Evolutionary conservation across 2,888 invertebrate species (phyloP), one percentile per base, ranked within the genome.

Genomic region (Chloromyia formosa): DNA sequence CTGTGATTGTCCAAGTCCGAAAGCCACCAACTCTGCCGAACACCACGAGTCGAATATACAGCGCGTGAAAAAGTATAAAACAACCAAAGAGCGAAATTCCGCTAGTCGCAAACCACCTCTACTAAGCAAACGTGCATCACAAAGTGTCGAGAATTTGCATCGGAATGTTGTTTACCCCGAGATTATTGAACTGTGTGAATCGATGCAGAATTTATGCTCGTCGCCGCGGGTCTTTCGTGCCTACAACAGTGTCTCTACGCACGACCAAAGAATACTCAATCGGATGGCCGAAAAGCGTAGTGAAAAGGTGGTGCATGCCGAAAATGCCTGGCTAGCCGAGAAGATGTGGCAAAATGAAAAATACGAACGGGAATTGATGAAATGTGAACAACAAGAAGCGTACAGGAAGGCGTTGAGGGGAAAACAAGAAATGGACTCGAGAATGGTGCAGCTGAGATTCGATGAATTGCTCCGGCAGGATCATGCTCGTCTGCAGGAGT

Each of bases 301-400:
- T 53, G 82, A 85, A 60, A 80, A 82, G 76, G 80, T 81, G 0
- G 74, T 80, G 20, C 80, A 81, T 18, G 82, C 82, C 71, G 84
- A 86, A 75, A 84, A 84, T 73, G 82, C 85, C 4, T 85, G 84
- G 84, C 77, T 84, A 69, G 85, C 85, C 1, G 80, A 84, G 9
- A 84, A 85, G 75, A 84, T 82, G 76, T 84, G 85, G 84, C 85
- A 85, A 76, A 83, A 84, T 73, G 86, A 86, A 75, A 83, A 84
- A 20, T 81, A 82, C 74, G 83, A 84, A 77, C 81, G 84, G 0
- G 82, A 85, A 75, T 78, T 84, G n/a, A 77, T 83, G 1, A 84
- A 83, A 64, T 83, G 81, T 77, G 83, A 84, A 72, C 84, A 86
- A 77, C 80, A 83, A 79, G 83, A 82, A 74, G 82, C 83, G 72